Conservation (phyloP, 2,113 vertebrate species). For the Azemiops feae region DNA sequence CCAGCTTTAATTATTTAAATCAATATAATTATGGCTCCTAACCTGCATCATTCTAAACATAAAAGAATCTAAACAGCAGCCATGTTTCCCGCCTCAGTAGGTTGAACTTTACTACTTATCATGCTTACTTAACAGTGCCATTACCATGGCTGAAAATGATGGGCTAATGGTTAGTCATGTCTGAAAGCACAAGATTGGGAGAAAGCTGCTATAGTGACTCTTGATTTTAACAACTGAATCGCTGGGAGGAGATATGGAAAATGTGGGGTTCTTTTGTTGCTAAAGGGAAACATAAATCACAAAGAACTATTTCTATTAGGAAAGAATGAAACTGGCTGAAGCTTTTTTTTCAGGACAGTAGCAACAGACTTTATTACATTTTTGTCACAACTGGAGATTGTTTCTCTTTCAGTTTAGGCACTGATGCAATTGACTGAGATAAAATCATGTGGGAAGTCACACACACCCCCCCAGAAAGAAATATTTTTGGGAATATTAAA, state of each 20-base stretch:
- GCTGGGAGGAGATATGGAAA: not conserved
- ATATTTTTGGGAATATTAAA: no score
- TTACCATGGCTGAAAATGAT: not conserved
- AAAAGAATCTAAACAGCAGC: not conserved
- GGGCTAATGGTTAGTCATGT: not conserved
- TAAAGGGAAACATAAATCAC: not conserved
- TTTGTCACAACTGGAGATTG: not conserved
- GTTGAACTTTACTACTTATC: not conserved
- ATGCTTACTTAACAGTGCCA: not conserved
- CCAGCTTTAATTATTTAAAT: not conserved
- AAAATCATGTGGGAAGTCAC: not conserved
- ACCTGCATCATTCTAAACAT: not conserved
- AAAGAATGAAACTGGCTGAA: not conserved
- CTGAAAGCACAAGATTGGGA: not conserved
- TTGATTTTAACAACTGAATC: not conserved
- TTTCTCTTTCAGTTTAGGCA: not conserved
- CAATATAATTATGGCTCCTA: not conserved
- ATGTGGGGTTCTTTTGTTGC: not conserved
- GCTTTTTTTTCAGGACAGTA: not conserved
- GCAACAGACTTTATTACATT: constrained; percentile 1
- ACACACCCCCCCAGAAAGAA: no score
- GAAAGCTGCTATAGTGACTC: not conserved
- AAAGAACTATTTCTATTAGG: not conserved
- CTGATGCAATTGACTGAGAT: not conserved
- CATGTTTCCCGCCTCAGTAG: not conserved